Evolutionary conservation across 2,888 invertebrate species (phyloP), one percentile per base, ranked within the genome.

Genomic region (Stratiomys singularior): DNA sequence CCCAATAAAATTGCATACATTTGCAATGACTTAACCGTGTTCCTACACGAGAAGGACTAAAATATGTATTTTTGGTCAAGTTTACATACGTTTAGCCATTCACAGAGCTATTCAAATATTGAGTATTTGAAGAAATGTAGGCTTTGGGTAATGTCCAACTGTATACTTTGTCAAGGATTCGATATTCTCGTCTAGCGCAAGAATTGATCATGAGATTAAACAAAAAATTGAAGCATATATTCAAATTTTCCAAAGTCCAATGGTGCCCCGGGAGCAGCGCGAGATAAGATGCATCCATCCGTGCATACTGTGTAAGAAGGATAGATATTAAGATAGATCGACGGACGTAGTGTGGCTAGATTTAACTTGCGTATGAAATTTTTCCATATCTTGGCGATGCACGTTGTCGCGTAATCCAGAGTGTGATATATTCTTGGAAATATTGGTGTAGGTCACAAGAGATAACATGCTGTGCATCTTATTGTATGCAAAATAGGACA

Each of bases 391-490:
- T 21, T 25, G 11, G 15, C 58, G 5, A 74, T 58, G 58, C 74
- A 44, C 74, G 60, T 74, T 60, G 74, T 77, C 67, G 77, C 77
- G 77, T 77, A 77, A 77, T 67, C 67, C 66, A 67, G 81, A 81
- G 81, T 82, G 81, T 81, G 81, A 81, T 81, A 80, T 85, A 86
- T 87, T 87, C 86, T 84, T 83, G 85, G 86, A 87, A 87, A 86
- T 87, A 87, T 87, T 87, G 86, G 86, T 87, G 86, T 87, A 87
- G 86, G 86, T 87, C 86, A 87, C 86, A 87, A 86, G 84, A 84
- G 85, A 87, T 87, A 86, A 87, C 87, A 86, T 86, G 86, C 85
- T 86, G 86, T 84, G 85, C 85, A 86, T 85, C 85, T 85, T 85
- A 87, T 87, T 87, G 87, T 87, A 87, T 87, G 87, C 87, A 87